Conservation (phyloP, 2,113 vertebrate genomes). For the Equus quagga region DNA sequence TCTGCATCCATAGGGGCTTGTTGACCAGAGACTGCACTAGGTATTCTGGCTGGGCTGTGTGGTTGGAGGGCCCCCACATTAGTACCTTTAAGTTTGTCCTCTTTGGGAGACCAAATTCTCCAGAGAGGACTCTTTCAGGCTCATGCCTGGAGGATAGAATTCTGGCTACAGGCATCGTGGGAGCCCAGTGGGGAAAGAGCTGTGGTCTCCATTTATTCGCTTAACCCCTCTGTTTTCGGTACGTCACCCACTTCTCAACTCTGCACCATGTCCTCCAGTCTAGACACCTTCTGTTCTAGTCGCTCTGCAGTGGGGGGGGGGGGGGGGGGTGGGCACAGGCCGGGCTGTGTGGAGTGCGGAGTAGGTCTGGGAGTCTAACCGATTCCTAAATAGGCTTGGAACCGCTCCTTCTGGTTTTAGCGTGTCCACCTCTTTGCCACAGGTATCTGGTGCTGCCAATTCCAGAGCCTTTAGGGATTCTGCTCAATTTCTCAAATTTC, state of each 20-base stretch:
- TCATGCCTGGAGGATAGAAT: background rate
- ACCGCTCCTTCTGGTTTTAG: background rate
- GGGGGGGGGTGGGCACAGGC: no score
- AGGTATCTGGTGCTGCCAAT: background rate
- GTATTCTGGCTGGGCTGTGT: background rate
- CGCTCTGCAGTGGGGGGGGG: background rate
- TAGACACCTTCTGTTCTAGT: background rate
- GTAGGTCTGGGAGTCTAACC: background rate
- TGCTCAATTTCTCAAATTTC: background rate
- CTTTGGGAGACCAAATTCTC: background rate
- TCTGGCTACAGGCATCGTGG: background rate
- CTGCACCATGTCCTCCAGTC: background rate
- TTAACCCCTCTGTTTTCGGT: background rate
- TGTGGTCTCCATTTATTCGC: background rate
- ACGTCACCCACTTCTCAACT: background rate
- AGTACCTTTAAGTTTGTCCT: background rate
- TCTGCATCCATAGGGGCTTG: background rate
- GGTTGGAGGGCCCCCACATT: background rate
- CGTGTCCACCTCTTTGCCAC: background rate
- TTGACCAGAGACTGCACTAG: background rate
- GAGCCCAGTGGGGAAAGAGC: background rate
- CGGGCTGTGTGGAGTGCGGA: background rate
- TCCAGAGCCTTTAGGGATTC: background rate
- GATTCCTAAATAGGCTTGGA: conserved; percentile 7
- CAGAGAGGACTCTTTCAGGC: background rate